Conservation (phyloP, 2,113 vertebrate genomes). For the Lamprologus tigripictilis region DNA sequence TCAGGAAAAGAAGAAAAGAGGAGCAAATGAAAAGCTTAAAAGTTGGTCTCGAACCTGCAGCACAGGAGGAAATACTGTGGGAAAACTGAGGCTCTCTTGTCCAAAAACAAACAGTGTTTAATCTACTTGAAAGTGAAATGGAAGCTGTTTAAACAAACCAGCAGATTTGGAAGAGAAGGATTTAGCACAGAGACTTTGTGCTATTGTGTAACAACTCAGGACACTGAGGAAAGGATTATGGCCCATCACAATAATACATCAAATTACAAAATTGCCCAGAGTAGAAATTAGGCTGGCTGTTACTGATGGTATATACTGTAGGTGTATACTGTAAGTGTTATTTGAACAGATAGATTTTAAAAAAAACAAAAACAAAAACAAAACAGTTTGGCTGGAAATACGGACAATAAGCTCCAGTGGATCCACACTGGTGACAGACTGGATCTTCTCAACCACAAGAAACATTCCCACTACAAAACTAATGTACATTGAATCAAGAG, state of each 20-base stretch:
- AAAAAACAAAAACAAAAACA: background rate
- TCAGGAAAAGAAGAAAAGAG: slow-evolving; percentile 1
- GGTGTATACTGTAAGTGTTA: background rate
- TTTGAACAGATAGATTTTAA: background rate
- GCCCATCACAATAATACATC: background rate
- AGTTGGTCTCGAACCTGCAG: slow-evolving; percentile 28
- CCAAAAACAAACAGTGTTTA: slow-evolving; percentile 44
- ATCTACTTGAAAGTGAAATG: slow-evolving; percentile 50
- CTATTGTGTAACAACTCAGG: slow-evolving; percentile 25
- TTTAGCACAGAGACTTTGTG: slow-evolving; percentile 34
- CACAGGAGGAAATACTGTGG: background rate
- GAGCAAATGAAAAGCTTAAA: slow-evolving; percentile 40
- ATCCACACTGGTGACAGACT: background rate
- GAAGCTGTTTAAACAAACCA: slow-evolving; percentile 49
- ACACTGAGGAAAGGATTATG: slow-evolving; percentile 23
- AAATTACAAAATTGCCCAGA: background rate
- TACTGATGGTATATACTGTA: background rate
- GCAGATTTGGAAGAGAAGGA: slow-evolving; percentile 34
- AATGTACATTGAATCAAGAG: background rate
- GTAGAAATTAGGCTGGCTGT: background rate
- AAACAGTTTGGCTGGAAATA: background rate
- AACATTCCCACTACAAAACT: background rate
- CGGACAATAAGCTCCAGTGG: background rate
- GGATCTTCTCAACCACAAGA: background rate
- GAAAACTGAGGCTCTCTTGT: slow-evolving; percentile 1